These are phyloP conservation scores for Philopotamus ludificatus DNA, from an alignment of 1,140 invertebrate genomes.

Conservation along the genomic window DNA sequence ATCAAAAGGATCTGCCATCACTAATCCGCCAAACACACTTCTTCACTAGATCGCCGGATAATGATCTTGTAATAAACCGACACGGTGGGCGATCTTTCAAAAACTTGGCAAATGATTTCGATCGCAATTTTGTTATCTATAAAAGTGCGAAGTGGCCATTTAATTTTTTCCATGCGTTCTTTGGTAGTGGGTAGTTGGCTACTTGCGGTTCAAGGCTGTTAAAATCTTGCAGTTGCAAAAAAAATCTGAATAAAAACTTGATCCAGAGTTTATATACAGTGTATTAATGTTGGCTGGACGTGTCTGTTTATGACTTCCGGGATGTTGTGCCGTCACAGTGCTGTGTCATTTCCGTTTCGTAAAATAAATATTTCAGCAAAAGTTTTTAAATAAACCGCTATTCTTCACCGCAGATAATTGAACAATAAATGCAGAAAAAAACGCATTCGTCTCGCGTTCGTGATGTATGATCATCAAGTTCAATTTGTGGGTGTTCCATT, in stretches of 20 bases:
- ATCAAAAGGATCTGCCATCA: too few species aligned
- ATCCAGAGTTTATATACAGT: too few species aligned
- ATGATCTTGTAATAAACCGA: not conserved
- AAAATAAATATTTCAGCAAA: not conserved
- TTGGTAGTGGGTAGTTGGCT: not conserved
- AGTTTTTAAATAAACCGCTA: too few species aligned
- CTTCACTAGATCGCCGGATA: not conserved
- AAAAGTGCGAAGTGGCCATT: not conserved
- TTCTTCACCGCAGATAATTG: too few species aligned
- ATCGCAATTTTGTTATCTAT: not conserved
- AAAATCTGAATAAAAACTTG: not conserved
- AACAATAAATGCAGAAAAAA: too few species aligned
- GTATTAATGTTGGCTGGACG: too few species aligned
- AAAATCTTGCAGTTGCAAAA: not conserved
- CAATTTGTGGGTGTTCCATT: too few species aligned
- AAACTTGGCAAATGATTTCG: not conserved
- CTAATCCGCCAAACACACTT: not conserved
- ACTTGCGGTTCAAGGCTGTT: not conserved
- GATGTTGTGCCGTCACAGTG: not conserved
- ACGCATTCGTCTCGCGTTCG: too few species aligned
- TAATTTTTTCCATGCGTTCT: not conserved
- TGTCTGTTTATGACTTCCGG: not conserved
- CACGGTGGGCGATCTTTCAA: not conserved
- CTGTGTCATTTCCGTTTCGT: not conserved
- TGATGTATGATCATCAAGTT: too few species aligned